Evolutionary conservation across 2,113 vertebrate species (phyloP).

Genomic region (Ariopsis seemanni): DNA sequence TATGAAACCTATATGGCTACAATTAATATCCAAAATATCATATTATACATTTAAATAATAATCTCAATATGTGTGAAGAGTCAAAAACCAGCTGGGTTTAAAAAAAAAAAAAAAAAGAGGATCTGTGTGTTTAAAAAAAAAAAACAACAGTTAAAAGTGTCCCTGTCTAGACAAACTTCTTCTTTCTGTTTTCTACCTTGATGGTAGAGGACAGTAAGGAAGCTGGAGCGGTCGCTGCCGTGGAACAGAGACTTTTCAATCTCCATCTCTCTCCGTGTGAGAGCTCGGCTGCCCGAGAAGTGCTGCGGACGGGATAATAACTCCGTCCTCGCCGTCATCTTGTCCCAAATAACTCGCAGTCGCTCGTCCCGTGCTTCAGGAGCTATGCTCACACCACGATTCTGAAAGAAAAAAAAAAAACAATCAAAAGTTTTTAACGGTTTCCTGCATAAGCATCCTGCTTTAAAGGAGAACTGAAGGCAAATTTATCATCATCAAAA

Average conservation of each 20-base stretch:
- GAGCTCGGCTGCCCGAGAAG: slow-evolving; percentile 84
- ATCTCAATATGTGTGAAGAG: not conserved
- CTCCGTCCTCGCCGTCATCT: slow-evolving; percentile 79
- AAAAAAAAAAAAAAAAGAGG: not conserved
- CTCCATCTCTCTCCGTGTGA: slow-evolving; percentile 92
- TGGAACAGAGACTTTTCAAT: slow-evolving; percentile 92
- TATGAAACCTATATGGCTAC: not conserved
- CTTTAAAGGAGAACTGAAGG: too few species aligned
- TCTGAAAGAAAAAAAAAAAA: slow-evolving; percentile 58
- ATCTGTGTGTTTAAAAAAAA: not conserved
- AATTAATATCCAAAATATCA: not conserved
- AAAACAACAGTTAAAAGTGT: not conserved
- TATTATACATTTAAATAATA: not conserved
- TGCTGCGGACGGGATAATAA: slow-evolving; percentile 86
- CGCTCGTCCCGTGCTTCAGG: slow-evolving; percentile 80
- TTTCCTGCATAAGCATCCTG: not conserved
- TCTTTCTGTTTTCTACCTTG: slow-evolving; percentile 74
- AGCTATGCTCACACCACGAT: slow-evolving; percentile 77
- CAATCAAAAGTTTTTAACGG: not conserved
- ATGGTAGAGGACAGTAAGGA: slow-evolving; percentile 89
- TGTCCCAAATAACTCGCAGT: slow-evolving; percentile 83
- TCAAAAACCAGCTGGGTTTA: not conserved
- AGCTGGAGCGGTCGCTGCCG: slow-evolving; percentile 82
- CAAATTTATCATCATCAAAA: too few species aligned
- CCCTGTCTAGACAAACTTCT: not conserved